A percentile compares a stretch with the other conserved stretches of the same genome.
These are phyloP conservation scores for Pocota personata DNA, from an alignment of 2,888 invertebrate genomes.

Conservation along the genomic window DNA sequence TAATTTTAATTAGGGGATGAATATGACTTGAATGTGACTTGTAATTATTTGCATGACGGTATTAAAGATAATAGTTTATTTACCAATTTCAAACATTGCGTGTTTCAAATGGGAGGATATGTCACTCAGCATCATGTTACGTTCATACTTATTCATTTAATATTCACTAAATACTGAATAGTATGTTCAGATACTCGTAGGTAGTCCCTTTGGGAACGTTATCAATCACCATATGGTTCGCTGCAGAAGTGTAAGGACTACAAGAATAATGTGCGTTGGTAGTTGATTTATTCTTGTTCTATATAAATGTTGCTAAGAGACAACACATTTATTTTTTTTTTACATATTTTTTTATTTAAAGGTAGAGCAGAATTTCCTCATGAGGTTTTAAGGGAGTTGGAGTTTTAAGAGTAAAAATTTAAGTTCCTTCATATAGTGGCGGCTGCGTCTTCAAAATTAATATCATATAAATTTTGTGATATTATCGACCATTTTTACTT, in stretches of 20 bases:
- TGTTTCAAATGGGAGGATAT: not conserved
- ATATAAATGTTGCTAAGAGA: not conserved
- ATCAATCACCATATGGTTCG: slow-evolving; percentile 16
- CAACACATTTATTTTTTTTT: not conserved
- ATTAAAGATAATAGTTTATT: not conserved
- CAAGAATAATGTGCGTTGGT: not conserved
- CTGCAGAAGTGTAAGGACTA: not conserved
- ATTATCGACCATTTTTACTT: no score
- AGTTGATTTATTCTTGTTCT: not conserved
- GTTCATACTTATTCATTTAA: not conserved
- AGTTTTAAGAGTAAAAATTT: no score
- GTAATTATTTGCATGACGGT: not conserved
- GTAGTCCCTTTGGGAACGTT: slow-evolving; percentile 1
- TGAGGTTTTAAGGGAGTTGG: not conserved
- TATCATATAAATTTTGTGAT: no score
- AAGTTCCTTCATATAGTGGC: no score
- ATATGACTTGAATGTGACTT: not conserved
- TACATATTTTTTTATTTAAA: not conserved
- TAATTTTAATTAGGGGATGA: not conserved
- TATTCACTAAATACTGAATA: not conserved
- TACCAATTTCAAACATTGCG: not conserved
- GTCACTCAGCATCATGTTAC: slow-evolving; percentile 1
- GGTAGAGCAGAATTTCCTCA: not conserved
- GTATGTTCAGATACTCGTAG: not conserved
- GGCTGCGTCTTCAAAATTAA: no score